These are phyloP conservation scores for Schizopygopsis malacanthus DNA, from an alignment of 2,797 vertebrate species.

Conservation along the genomic window DNA sequence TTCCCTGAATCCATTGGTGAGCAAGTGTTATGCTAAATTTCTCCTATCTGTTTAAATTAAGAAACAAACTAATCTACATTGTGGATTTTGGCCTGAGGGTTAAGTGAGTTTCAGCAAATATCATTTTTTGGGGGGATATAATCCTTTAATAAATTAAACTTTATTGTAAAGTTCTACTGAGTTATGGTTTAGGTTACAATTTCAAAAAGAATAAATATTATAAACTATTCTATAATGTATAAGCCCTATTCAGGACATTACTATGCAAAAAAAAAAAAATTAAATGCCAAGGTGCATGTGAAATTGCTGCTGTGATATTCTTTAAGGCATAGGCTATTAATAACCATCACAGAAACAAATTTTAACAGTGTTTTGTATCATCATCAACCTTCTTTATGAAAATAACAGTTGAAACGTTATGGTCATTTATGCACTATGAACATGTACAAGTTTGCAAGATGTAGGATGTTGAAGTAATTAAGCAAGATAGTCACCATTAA, in stretches of 20 bases:
- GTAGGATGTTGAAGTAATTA: neutral
- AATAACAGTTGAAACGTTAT: neutral
- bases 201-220: neutral
- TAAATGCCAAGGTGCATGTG: neutral
- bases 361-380: neutral
- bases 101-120: neutral
- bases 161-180: neutral
- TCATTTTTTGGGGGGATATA: neutral
- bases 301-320: neutral
- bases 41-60: neutral
- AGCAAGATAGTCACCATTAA: neutral
- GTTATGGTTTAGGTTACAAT: neutral
- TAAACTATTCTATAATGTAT: neutral
- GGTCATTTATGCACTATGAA: neutral
- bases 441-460: neutral
- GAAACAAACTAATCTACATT: neutral
- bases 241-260: neutral
- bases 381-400: neutral
- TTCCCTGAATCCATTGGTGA: neutral
- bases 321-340: neutral
- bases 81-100: neutral
- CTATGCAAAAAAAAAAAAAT: too few species aligned
- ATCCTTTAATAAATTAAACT: neutral
- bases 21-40: neutral
- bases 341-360: neutral